These are phyloP conservation scores for Eudyptes chrysolophus DNA, from an alignment of 2,113 vertebrate species.

Conservation along the genomic window DNA sequence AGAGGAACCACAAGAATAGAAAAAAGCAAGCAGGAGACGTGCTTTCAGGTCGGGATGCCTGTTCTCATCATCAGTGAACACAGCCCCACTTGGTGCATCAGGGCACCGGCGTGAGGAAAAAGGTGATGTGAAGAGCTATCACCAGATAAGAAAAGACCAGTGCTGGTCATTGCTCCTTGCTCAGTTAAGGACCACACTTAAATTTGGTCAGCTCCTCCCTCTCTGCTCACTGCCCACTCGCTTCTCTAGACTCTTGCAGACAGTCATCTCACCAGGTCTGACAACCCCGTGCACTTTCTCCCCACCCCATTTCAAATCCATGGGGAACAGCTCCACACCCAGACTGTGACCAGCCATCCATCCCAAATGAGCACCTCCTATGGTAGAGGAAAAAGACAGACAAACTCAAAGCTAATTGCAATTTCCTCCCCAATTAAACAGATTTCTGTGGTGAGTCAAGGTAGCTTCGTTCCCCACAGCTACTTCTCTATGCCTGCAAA, in stretches of 20 bases:
- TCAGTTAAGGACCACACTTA: background rate
- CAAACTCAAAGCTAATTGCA: background rate
- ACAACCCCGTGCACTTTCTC: background rate
- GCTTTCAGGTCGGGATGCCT: background rate
- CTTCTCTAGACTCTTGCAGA: background rate
- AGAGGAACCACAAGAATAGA: background rate
- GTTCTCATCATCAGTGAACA: background rate
- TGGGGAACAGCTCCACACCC: background rate
- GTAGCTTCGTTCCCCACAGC: background rate
- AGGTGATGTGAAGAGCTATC: background rate
- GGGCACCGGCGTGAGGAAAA: background rate
- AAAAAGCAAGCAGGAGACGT: background rate
- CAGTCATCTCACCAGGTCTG: background rate
- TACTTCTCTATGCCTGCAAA: background rate
- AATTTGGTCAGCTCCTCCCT: background rate
- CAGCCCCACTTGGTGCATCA: background rate
- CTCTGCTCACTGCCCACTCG: background rate
- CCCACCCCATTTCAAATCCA: background rate
- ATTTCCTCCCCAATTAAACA: background rate
- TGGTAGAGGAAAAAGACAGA: background rate
- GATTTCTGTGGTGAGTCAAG: background rate
- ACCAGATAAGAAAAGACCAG: background rate
- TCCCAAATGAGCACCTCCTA: background rate
- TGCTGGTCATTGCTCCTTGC: background rate
- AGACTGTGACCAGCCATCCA: background rate